Conservation (phyloP, 2,888 invertebrate genomes). For the Noctua fimbriata region DNA sequence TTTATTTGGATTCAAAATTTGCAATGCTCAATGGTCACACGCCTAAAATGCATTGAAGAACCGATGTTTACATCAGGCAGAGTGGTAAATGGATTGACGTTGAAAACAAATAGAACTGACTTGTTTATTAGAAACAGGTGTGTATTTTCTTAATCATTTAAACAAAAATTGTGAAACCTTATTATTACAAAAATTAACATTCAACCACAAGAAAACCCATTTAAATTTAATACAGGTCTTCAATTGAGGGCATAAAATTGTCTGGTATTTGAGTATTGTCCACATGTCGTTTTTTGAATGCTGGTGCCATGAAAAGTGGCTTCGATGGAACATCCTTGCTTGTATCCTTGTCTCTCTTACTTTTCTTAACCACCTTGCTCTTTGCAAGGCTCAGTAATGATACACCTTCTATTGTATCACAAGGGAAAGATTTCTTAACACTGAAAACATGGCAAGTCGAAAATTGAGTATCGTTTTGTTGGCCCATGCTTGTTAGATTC, state of each 20-base stretch:
- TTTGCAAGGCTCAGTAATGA: constrained; percentile 71
- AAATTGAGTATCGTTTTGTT: constrained; percentile 57
- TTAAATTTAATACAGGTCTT: constrained; percentile 71
- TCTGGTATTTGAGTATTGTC: constrained; percentile 78
- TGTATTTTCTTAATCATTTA: constrained; percentile 18
- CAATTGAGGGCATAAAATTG: constrained; percentile 80
- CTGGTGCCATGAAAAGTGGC: constrained; percentile 49
- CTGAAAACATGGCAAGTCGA: constrained; percentile 77
- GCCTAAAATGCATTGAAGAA: background rate
- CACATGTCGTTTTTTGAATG: constrained; percentile 75
- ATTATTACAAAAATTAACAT: background rate
- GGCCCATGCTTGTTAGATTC: constrained; percentile 37
- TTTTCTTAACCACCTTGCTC: constrained; percentile 73
- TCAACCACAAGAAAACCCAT: background rate
- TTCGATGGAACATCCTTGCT: constrained; percentile 44
- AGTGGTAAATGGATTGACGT: background rate
- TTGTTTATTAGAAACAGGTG: constrained; percentile 8
- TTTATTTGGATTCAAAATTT: background rate
- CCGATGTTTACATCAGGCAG: background rate
- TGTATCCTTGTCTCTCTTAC: constrained; percentile 70
- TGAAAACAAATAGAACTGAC: background rate
- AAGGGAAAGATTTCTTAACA: constrained; percentile 77
- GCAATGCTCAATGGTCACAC: background rate
- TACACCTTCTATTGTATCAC: constrained; percentile 76
- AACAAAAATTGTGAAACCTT: constrained; percentile 19